Conservation (phyloP, 1,140 invertebrate species). For the Berghia stephanieae region DNA sequence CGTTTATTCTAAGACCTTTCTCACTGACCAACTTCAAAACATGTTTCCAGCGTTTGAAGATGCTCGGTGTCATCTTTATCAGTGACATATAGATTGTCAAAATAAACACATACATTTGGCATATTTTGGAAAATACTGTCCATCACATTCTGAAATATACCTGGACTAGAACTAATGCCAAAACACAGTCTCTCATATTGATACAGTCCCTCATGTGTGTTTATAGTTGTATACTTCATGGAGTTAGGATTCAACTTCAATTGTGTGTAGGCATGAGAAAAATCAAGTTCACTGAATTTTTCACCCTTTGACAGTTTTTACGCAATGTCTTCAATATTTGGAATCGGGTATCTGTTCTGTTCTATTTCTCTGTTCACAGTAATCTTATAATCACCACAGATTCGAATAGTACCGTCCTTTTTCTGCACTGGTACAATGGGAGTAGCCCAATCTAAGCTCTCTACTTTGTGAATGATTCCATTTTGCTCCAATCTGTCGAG, state of each 20-base stretch:
- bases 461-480: neutral
- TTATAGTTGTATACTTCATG: conserved; percentile 42
- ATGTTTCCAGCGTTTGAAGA: too few species aligned
- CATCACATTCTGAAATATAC: conserved; percentile 11
- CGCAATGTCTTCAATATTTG: conserved; percentile 42
- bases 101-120: too few species aligned
- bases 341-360: conserved; percentile 44
- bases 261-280: conserved; percentile 51
- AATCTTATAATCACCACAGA: conserved; percentile 29
- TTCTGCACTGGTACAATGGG: conserved; percentile 10
- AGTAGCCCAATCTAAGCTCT: neutral
- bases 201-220: conserved; percentile 67
- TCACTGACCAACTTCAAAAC: too few species aligned
- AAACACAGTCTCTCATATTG: conserved; percentile 33
- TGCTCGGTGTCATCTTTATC: neutral
- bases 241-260: conserved; percentile 45
- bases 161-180: conserved; percentile 28
- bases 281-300: conserved; percentile 48
- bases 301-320: conserved; percentile 32
- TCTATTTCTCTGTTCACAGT: conserved; percentile 11
- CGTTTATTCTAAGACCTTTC: too few species aligned
- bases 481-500: neutral
- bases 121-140: neutral
- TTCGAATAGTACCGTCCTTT: neutral
- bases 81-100: conserved; percentile 1